phyloP scores from a whole-genome alignment of 1,140 invertebrate species.

The Drosophila kohkoa region DNA sequence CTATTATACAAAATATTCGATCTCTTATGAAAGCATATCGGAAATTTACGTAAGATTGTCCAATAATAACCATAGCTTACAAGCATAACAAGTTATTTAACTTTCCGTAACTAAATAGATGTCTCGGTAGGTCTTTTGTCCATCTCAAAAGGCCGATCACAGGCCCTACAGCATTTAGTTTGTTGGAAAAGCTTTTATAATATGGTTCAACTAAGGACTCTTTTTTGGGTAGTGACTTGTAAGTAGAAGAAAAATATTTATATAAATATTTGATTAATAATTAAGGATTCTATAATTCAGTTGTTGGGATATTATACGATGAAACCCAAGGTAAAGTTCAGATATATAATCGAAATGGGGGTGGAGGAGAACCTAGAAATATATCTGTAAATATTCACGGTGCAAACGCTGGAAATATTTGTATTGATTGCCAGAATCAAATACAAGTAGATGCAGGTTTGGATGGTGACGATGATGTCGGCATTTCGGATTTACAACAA shows the following conservation, averaged over 20 bases:
- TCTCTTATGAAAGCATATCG: background rate
- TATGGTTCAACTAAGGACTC: background rate
- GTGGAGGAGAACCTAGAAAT: background rate
- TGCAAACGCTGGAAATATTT: background rate
- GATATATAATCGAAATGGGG: constrained; percentile 1
- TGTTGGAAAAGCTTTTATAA: background rate
- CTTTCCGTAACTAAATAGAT: constrained; percentile 1
- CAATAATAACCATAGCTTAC: background rate
- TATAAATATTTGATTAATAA: background rate
- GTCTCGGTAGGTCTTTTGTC: background rate
- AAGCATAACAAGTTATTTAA: constrained; percentile 3
- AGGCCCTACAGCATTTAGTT: background rate
- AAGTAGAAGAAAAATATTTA: background rate
- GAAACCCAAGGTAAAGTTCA: background rate
- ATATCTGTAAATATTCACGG: constrained; percentile 10
- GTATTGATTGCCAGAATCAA: constrained; percentile 16
- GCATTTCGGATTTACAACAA: too few relatives aligned
- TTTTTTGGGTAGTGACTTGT: background rate
- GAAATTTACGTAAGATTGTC: constrained; percentile 1
- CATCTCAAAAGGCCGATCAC: background rate
- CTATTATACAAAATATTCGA: too few relatives aligned
- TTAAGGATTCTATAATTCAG: background rate
- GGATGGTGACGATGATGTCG: background rate
- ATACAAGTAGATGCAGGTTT: constrained; percentile 5
- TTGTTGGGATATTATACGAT: background rate